phyloP scores from a whole-genome alignment of 2,888 invertebrate species.

The Hymenopus coronatus region DNA sequence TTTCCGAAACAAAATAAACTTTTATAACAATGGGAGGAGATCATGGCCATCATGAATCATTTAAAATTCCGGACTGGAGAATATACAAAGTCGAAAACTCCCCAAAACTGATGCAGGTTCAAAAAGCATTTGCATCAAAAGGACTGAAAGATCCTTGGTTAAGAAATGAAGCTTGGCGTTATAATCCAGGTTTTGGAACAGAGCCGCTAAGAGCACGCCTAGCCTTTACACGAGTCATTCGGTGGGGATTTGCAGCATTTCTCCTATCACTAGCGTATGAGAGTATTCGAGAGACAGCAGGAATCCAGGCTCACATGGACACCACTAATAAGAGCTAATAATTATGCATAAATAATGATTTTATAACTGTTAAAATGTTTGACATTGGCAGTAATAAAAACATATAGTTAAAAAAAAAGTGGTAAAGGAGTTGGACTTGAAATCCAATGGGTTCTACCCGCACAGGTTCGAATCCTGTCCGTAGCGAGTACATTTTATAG shows the following conservation, averaged over 20 bases:
- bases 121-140: conserved; percentile 62
- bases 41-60: conserved; percentile 54
- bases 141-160: conserved; percentile 86
- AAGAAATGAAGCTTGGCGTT: conserved; percentile 84
- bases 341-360: too few species aligned
- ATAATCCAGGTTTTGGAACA: conserved; percentile 60
- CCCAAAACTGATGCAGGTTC: conserved; percentile 61
- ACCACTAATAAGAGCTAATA: too few species aligned
- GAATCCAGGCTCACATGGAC: conserved; percentile 51
- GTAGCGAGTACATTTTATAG: too few species aligned
- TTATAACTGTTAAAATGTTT: too few species aligned
- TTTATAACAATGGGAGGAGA: conserved; percentile 59
- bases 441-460: too few species aligned
- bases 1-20: too few species aligned
- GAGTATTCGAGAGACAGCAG: conserved; percentile 42
- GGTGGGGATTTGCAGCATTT: conserved; percentile 52
- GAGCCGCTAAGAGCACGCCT: conserved; percentile 49
- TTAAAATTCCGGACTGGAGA: conserved; percentile 67
- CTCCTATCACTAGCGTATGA: conserved; percentile 40
- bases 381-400: too few species aligned
- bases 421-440: too few species aligned
- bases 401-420: too few species aligned
- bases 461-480: too few species aligned
- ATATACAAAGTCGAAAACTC: conserved; percentile 71
- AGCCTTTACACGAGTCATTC: conserved; percentile 63